These are phyloP conservation scores for Hydrozoanthus gracilis DNA, from an alignment of 92 coral and sea anemone species.

Conservation along the genomic window DNA sequence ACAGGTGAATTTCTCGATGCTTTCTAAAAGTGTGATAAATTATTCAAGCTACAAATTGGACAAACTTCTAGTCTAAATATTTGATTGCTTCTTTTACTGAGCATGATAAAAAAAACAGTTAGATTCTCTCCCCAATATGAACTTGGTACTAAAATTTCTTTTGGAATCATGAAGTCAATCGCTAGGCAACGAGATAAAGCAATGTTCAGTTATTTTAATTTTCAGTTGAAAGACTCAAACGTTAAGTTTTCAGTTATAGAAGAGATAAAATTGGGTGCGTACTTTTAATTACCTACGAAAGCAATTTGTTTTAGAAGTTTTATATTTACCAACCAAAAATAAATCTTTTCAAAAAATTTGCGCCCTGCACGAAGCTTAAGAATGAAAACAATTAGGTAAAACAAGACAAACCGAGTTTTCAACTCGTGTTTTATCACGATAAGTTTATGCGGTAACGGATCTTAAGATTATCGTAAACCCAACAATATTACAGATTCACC, in stretches of 20 bases:
- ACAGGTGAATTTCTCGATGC: conserved; percentile 15
- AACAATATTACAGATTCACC: background rate
- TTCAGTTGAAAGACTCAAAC: background rate
- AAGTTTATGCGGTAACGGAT: background rate
- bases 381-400: background rate
- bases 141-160: background rate
- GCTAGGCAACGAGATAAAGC: too few species aligned
- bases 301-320: conserved; percentile 22
- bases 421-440: background rate
- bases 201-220: background rate
- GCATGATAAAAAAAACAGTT: background rate
- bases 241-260: background rate
- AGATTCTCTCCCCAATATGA: background rate
- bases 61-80: background rate
- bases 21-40: conserved; percentile 5
- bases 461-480: background rate
- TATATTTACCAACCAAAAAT: conserved; percentile 12
- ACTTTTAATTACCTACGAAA: conserved; percentile 3
- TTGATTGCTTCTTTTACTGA: conserved; percentile 1
- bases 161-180: too few species aligned
- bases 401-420: background rate
- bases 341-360: background rate
- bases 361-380: background rate
- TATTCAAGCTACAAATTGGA: conserved; percentile 13
- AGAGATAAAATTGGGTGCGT: background rate